A percentile compares a stretch with the other conserved stretches of the same genome.
phyloP scores from a whole-genome alignment of 2,797 vertebrate species.

The Sebastes miniatus region DNA sequence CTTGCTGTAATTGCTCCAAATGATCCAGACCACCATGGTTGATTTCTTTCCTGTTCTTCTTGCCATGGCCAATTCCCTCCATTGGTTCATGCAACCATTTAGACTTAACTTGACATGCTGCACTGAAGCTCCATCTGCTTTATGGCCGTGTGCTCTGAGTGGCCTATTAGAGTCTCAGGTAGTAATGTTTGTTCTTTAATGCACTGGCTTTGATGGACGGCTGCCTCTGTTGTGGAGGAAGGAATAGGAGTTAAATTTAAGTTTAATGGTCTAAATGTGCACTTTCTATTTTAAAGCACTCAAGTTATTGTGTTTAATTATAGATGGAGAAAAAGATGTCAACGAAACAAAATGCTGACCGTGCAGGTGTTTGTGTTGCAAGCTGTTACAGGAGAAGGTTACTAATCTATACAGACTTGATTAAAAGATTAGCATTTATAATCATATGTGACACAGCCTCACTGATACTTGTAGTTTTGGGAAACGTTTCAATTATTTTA shows the following conservation, averaged over 20 bases:
- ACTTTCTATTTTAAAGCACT: constrained; percentile 30
- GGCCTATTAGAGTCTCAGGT: constrained; percentile 29
- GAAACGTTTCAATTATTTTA: neutral
- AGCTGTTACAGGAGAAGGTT: neutral
- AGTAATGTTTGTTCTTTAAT: constrained; percentile 21
- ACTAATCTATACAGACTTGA: neutral
- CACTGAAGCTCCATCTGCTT: constrained; percentile 37
- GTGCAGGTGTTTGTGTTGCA: constrained; percentile 28
- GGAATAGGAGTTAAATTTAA: constrained; percentile 12
- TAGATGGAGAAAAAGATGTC: constrained; percentile 22
- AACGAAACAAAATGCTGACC: constrained; percentile 42
- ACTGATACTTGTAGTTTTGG: neutral
- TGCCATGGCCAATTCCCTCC: constrained; percentile 53
- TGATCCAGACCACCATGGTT: constrained; percentile 62
- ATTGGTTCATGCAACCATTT: constrained; percentile 24
- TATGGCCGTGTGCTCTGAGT: constrained; percentile 19
- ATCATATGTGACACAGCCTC: neutral
- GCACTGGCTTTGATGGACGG: constrained; percentile 14
- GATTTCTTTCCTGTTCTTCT: constrained; percentile 64
- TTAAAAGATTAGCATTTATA: neutral
- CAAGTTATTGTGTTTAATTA: constrained; percentile 44
- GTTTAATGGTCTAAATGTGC: constrained; percentile 12
- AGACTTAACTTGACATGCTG: constrained; percentile 51
- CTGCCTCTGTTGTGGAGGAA: constrained; percentile 22
- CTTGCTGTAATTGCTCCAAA: constrained; percentile 57